phyloP scores from a whole-genome alignment of 2,797 vertebrate genomes.

The Leucoraja ocellata region DNA sequence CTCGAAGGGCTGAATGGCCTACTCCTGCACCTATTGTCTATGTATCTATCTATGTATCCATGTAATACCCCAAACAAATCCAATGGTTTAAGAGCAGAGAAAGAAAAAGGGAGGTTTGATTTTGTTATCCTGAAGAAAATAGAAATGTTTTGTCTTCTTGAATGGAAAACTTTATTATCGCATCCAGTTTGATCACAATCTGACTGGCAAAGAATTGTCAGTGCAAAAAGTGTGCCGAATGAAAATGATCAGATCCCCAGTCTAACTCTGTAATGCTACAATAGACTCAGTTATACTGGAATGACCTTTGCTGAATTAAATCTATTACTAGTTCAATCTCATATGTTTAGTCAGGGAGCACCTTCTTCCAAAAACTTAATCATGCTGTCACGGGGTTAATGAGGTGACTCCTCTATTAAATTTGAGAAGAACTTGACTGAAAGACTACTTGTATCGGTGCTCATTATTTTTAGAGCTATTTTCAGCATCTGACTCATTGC shows the following conservation, averaged over 20 bases:
- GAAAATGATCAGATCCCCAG: background rate
- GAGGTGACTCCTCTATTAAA: conserved; percentile 27
- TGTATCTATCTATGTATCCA: no score
- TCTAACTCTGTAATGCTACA: background rate
- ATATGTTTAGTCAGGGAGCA: conserved; percentile 10
- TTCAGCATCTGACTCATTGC: background rate
- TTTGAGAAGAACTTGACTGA: background rate
- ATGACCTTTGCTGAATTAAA: conserved; percentile 31
- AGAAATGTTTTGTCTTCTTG: background rate
- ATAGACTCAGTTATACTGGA: background rate
- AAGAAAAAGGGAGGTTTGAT: background rate
- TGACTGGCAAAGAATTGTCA: background rate
- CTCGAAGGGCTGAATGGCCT: no score
- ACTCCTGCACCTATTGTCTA: no score
- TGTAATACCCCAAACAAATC: no score
- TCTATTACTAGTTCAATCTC: conserved; percentile 17
- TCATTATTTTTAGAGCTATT: conserved; percentile 18
- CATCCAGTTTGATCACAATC: background rate
- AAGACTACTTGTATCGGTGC: background rate
- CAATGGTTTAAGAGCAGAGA: background rate
- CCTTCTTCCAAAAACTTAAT: conserved; percentile 19
- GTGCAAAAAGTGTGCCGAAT: conserved; percentile 1
- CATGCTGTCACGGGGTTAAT: conserved; percentile 29
- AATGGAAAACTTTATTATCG: background rate
- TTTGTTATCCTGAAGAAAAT: background rate